Percentiles rank a stretch among this genome's conserved stretches.
These are phyloP conservation scores for Apodemia duryi DNA, from an alignment of 2,888 invertebrate genomes.

Conservation along the genomic window DNA sequence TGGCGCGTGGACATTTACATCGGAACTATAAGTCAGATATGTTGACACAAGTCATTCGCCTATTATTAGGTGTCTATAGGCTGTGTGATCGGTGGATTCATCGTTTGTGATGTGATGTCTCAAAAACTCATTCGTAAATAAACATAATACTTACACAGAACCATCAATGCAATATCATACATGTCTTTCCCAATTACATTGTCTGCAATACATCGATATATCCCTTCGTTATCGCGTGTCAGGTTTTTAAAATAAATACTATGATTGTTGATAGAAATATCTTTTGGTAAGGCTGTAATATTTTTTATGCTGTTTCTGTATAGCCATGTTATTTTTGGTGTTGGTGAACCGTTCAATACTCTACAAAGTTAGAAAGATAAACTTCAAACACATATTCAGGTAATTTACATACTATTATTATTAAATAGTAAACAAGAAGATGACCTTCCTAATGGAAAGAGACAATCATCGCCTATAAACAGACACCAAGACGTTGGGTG, in stretches of 20 bases:
- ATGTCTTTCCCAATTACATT: constrained; percentile 55
- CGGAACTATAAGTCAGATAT: no score
- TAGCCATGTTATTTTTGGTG: constrained; percentile 51
- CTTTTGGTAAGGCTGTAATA: constrained; percentile 36
- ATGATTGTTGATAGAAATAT: constrained; percentile 31
- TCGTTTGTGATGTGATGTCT: no score
- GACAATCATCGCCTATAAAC: no score
- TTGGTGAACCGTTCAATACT: constrained; percentile 52
- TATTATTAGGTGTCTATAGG: no score
- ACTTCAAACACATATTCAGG: not conserved
- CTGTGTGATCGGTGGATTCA: no score
- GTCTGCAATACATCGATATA: constrained; percentile 55
- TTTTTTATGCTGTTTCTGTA: constrained; percentile 33
- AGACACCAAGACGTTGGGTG: no score
- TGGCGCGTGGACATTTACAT: no score
- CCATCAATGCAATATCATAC: constrained; percentile 44
- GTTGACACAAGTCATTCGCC: no score
- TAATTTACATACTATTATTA: no score
- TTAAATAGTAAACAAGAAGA: no score
- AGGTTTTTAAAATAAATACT: constrained; percentile 42
- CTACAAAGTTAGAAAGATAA: constrained; percentile 36
- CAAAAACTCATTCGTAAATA: no score
- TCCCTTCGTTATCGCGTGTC: constrained; percentile 43
- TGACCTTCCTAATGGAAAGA: no score
- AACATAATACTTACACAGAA: constrained; percentile 55